These are phyloP conservation scores for Nothobranchius furzeri DNA, from an alignment of 2,113 vertebrate species.

Conservation along the genomic window DNA sequence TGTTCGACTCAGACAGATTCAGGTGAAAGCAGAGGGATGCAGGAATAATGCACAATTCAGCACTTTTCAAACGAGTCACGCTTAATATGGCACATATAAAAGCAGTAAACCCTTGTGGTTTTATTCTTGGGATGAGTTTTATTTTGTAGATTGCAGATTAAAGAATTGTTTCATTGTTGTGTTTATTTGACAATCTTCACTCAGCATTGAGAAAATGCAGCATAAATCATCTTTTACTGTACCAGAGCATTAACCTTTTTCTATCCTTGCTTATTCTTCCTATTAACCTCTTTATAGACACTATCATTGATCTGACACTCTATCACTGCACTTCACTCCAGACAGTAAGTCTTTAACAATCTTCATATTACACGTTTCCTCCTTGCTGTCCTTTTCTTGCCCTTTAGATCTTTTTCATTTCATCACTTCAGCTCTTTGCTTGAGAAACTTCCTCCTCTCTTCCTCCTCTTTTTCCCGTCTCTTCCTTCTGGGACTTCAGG, in stretches of 20 bases:
- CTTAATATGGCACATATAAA: not conserved
- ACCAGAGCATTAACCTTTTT: slow-evolving; percentile 25
- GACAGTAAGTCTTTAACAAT: slow-evolving; percentile 33
- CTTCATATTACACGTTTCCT: slow-evolving; percentile 42
- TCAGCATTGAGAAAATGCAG: not conserved
- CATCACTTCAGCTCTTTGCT: slow-evolving; percentile 34
- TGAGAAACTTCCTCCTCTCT: not conserved
- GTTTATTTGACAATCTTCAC: not conserved
- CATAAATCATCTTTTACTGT: slow-evolving; percentile 28
- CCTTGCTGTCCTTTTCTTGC: slow-evolving; percentile 48
- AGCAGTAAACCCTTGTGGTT: not conserved
- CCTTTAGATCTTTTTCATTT: slow-evolving; percentile 49
- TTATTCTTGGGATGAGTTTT: not conserved
- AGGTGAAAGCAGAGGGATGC: slow-evolving; percentile 32
- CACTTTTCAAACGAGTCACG: slow-evolving; percentile 18
- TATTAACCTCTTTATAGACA: slow-evolving; percentile 56
- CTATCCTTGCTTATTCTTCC: slow-evolving; percentile 41
- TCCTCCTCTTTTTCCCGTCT: not conserved
- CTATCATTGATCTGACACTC: slow-evolving; percentile 37
- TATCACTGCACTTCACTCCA: slow-evolving; percentile 42
- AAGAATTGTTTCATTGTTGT: not conserved
- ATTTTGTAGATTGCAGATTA: not conserved
- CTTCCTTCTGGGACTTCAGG: slow-evolving; percentile 49
- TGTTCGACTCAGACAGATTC: slow-evolving; percentile 45
- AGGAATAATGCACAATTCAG: slow-evolving; percentile 1